Evolutionary conservation across 1,140 invertebrate species (phyloP).

Genomic region (Bombus fervidus): DNA sequence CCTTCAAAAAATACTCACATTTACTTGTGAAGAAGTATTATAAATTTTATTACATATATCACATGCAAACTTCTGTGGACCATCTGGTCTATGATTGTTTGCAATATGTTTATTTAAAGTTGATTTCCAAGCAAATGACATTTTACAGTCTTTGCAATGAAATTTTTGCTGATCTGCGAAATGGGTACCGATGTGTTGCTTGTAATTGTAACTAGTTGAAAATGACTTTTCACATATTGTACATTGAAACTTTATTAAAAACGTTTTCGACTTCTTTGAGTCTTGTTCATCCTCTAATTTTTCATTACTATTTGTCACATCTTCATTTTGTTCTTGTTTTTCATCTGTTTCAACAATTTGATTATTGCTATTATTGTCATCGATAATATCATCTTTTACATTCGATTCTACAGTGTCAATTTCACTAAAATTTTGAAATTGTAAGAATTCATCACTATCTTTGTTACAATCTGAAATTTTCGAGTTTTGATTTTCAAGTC

Average conservation of each 20-base stretch:
- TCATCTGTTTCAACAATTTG: conserved; percentile 10
- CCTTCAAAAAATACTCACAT: conserved; percentile 66
- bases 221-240: conserved; percentile 74
- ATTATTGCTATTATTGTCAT: conserved; percentile 18
- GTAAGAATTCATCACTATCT: conserved; percentile 41
- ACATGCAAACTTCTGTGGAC: conserved; percentile 76
- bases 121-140: conserved; percentile 78
- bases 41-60: conserved; percentile 79
- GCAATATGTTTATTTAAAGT: conserved; percentile 78
- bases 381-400: conserved; percentile 21
- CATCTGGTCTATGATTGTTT: conserved; percentile 73
- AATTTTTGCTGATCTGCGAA: conserved; percentile 77
- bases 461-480: conserved; percentile 37
- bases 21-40: conserved; percentile 75
- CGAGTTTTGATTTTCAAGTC: conserved; percentile 13
- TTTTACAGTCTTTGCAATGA: conserved; percentile 76
- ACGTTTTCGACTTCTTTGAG: conserved; percentile 47
- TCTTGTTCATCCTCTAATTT: conserved; percentile 32
- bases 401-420: conserved; percentile 27
- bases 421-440: conserved; percentile 45
- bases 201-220: conserved; percentile 75
- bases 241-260: conserved; percentile 72
- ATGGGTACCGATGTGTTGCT: conserved; percentile 77
- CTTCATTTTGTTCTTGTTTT: not conserved
- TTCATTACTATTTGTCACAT: not conserved